These are phyloP conservation scores for Python bivittatus DNA, from an alignment of 2,113 vertebrate genomes.

Conservation along the genomic window DNA sequence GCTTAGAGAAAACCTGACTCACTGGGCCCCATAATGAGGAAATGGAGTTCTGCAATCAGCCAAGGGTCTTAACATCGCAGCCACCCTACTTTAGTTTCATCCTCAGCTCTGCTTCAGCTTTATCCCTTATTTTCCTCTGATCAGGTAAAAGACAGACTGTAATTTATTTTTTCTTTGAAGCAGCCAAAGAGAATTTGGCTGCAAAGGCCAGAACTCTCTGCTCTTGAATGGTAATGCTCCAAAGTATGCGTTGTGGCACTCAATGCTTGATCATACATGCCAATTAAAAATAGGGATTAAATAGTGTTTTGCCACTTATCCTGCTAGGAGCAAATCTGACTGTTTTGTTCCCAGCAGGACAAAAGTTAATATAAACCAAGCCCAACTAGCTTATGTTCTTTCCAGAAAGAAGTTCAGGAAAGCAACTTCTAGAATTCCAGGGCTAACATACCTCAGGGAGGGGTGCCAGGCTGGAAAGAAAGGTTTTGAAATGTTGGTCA, in stretches of 20 bases:
- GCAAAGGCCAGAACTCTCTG: too few species aligned
- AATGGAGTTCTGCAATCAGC: neutral
- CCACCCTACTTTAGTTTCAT: neutral
- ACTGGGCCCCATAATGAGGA: neutral
- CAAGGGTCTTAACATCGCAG: neutral
- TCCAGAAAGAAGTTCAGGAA: neutral
- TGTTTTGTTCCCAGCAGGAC: neutral
- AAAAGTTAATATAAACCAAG: neutral
- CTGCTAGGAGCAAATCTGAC: neutral
- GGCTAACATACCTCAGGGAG: neutral
- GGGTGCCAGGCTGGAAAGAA: neutral
- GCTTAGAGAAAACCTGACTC: neutral
- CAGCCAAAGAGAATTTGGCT: neutral
- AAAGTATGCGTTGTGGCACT: neutral
- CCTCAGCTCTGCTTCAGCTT: neutral
- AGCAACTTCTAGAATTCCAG: neutral
- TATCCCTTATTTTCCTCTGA: neutral
- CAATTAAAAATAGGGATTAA: neutral
- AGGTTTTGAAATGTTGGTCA: neutral
- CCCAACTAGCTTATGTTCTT: neutral
- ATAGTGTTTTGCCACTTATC: neutral
- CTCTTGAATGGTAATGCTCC: neutral
- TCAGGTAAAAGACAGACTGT: neutral
- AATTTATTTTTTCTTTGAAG: neutral
- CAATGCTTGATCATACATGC: neutral